Evolutionary conservation across 2,113 vertebrate species (phyloP), one percentile per base, ranked within the genome.

Genomic region (Coturnix japonica): DNA sequence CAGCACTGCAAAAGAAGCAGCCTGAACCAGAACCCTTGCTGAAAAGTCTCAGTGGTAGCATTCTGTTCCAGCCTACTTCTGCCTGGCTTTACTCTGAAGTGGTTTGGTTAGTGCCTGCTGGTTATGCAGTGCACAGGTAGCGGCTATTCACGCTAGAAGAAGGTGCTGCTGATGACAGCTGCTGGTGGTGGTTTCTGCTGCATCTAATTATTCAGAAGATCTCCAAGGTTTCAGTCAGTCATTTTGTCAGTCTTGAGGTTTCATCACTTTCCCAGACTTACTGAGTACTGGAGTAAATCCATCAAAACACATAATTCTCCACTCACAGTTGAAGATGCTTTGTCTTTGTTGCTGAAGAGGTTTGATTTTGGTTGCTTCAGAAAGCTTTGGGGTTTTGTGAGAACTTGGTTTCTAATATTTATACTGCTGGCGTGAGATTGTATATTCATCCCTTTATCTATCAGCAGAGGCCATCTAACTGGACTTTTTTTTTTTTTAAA

Each of bases 221-320:
- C 35, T 43, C 51, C 39, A 30, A 66, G 15, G 18, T 71, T 77
- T 71, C 35, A 20, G 18, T n/a, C 70, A 37, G 41, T n/a, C 13
- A 2, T 89, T 83, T 86, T 77, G 19, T n/a, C 53, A 63, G 56
- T 37, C 41, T 70, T 63, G 11, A 37, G 49, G 46, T 51, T 69
- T 70, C 30, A 46, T 65, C 12, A 2, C 81, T 89, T 74, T 78
- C 26, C 74, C 0, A 0, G 30, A 35, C 66, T 23, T 39, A 1
- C 13, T 18, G 37, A 41, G 31, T 82, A 67, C 47, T 0, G 0
- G 81, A 46, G 43, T 60, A 61, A 72, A 26, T 82, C 44, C 15
- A 22, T 76, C 15, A 60, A 56, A n/a, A 53, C 9, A 3, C 18
- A 0, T 15, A 14, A 44, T 6, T 69, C 22, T 77, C 33, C 63